Percentiles rank a stretch among this genome's conserved stretches.
Evolutionary conservation across 30 jellyfish, hydroid and myxozoan genomes (phyloP).

Genomic region (Sanderia malayensis): DNA sequence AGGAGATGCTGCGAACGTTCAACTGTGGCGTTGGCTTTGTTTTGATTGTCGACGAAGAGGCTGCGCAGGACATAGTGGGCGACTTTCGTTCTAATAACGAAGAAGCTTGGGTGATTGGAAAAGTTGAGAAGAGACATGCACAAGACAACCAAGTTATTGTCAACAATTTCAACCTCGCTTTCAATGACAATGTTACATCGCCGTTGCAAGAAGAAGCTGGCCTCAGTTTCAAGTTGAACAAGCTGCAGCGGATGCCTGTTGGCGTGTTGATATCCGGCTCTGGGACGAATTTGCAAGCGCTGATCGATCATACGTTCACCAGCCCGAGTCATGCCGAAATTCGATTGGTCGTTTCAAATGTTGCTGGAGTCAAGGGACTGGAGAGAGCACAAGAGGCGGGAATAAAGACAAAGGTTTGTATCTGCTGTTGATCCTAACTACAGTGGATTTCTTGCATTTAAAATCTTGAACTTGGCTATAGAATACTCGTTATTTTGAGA

Average conservation of each 20-base stretch:
- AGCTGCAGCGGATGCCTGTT: conserved; percentile 55
- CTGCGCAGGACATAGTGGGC: conserved; percentile 28
- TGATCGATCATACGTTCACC: conserved; percentile 71
- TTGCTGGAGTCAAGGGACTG: conserved; percentile 84
- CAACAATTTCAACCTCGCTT: conserved; percentile 16
- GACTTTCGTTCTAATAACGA: conserved; percentile 53
- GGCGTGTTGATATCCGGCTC: conserved; percentile 93
- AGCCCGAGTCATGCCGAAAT: conserved; percentile 68
- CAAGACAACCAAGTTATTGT: conserved; percentile 37
- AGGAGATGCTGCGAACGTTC: conserved; percentile 83
- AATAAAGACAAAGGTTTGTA: conserved; percentile 66
- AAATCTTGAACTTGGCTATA: too few relatives aligned
- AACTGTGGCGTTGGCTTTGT: conserved; percentile 92
- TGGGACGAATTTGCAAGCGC: conserved; percentile 96
- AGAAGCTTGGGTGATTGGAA: conserved; percentile 62
- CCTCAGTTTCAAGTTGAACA: neutral
- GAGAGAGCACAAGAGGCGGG: conserved; percentile 86
- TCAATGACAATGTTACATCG: conserved; percentile 23
- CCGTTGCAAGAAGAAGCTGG: neutral
- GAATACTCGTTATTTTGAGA: too few relatives aligned
- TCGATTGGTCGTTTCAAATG: conserved; percentile 81
- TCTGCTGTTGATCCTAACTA: too few relatives aligned
- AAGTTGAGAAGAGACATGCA: conserved; percentile 22
- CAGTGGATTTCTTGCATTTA: too few relatives aligned
- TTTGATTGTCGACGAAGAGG: conserved; percentile 24